Conservation (phyloP, 1,140 invertebrate species). For the Planococcus citri region DNA sequence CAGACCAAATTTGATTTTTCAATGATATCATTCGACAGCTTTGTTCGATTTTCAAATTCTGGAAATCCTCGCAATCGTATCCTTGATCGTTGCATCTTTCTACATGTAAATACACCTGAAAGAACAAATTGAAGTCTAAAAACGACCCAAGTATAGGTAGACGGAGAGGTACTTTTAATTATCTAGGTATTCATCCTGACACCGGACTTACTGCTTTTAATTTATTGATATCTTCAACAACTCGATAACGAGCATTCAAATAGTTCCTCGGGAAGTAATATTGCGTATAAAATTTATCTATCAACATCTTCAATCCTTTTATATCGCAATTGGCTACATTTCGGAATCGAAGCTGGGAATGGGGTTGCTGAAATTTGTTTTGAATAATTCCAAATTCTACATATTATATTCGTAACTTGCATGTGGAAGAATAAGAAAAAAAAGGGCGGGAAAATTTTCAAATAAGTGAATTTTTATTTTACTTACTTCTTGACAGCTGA, state of each 20-base stretch:
- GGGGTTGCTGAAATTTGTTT: too few species aligned
- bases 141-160: too few species aligned
- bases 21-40: neutral
- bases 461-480: too few species aligned
- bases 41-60: slow-evolving; percentile 1
- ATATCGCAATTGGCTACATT: neutral
- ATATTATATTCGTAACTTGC: too few species aligned
- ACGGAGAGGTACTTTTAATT: too few species aligned
- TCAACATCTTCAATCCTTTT: neutral
- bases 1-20: slow-evolving; percentile 17
- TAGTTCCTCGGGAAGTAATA: neutral
- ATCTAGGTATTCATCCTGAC: too few species aligned
- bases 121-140: too few species aligned
- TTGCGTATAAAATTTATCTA: neutral
- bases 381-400: too few species aligned
- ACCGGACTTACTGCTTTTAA: neutral
- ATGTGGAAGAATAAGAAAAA: too few species aligned
- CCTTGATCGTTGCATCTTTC: slow-evolving; percentile 11
- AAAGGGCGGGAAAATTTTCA: too few species aligned
- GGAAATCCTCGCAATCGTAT: slow-evolving; percentile 22
- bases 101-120: neutral
- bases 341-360: neutral
- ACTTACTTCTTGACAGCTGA: too few species aligned
- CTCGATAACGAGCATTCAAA: neutral
- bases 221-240: neutral